Conservation (phyloP, 2,797 vertebrate species). For the Epinephelus awoara region DNA sequence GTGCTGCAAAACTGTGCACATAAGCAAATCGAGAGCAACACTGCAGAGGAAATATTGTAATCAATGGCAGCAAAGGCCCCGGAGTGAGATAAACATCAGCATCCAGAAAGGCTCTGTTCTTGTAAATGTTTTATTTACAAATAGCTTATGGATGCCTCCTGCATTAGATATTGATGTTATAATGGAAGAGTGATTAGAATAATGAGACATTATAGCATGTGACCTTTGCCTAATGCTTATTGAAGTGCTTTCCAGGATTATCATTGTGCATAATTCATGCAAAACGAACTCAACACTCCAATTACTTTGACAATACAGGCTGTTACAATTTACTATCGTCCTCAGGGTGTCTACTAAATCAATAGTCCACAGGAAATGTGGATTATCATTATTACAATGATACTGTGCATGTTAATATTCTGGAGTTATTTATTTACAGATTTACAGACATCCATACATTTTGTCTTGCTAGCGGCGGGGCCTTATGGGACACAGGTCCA, state of each 20-base stretch:
- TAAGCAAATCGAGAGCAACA: conserved; percentile 60
- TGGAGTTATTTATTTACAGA: conserved; percentile 7
- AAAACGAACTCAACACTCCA: conserved; percentile 50
- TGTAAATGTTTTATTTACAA: conserved; percentile 69
- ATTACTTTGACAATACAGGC: conserved; percentile 41
- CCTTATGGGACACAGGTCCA: background rate
- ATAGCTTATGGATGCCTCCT: conserved; percentile 46
- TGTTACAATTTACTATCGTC: conserved; percentile 34
- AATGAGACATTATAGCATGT: conserved; percentile 46
- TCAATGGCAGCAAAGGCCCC: conserved; percentile 47
- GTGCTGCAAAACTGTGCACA: conserved; percentile 44
- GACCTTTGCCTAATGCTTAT: conserved; percentile 66
- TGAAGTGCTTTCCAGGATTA: conserved; percentile 60
- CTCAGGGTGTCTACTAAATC: conserved; percentile 33
- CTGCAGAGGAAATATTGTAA: conserved; percentile 43
- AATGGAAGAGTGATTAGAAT: conserved; percentile 63
- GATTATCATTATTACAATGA: conserved; percentile 15
- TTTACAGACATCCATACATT: background rate
- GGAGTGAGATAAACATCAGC: conserved; percentile 61
- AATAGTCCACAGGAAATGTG: conserved; percentile 34
- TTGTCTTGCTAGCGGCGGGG: background rate
- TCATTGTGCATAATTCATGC: conserved; percentile 64
- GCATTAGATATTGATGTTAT: conserved; percentile 58
- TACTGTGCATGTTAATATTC: conserved; percentile 10
- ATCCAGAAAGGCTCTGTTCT: conserved; percentile 37